A percentile compares a stretch with the other conserved stretches of the same genome.
Conservation (phyloP, 2,888 invertebrate genomes). For the Mythimna ferrago region DNA sequence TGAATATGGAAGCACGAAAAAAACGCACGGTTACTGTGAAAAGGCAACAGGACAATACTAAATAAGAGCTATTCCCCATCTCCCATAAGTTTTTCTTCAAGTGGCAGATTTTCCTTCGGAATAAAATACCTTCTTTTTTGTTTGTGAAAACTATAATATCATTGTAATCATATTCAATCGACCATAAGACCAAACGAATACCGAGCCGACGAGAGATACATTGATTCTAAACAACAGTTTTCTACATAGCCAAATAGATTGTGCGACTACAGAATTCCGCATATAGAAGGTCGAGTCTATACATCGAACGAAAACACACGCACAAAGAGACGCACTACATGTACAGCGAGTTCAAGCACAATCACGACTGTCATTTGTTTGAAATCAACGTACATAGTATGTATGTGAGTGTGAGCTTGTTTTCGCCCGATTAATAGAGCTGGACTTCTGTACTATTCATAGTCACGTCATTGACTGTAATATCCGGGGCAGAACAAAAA, state of each 20-base stretch:
- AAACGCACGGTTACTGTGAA: no score
- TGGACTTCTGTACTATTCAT: conserved; percentile 1
- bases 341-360: not conserved
- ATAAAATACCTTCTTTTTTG: no score
- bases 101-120: not conserved
- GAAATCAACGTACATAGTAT: not conserved
- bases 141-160: not conserved
- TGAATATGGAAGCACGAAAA: no score
- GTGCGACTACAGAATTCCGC: not conserved
- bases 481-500: conserved; percentile 71
- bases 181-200: not conserved
- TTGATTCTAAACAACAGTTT: conserved; percentile 24
- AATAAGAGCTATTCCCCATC: no score
- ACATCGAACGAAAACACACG: not conserved
- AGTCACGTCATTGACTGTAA: conserved; percentile 56
- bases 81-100: no score
- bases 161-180: not conserved
- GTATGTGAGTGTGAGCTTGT: not conserved
- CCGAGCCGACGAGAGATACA: not conserved
- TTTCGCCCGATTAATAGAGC: not conserved
- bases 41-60: no score
- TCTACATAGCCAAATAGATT: conserved; percentile 6
- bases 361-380: not conserved
- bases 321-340: no score
- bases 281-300: not conserved